These are phyloP conservation scores for Sesia apiformis DNA, from an alignment of 2,888 invertebrate genomes.

Conservation along the genomic window DNA sequence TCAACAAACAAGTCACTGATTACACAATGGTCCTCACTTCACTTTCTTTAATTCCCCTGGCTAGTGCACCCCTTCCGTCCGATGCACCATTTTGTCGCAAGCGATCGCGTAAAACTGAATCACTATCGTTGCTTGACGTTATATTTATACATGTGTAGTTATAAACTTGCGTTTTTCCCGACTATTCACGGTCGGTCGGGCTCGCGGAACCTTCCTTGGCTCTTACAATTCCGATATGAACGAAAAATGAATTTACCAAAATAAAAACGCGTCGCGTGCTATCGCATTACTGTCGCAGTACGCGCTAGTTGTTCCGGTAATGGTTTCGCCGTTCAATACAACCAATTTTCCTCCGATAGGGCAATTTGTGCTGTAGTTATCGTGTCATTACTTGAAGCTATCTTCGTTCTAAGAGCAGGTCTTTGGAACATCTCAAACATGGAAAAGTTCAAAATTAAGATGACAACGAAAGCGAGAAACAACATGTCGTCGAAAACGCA, in stretches of 20 bases:
- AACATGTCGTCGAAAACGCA: constrained; percentile 1
- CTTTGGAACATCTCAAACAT: constrained; percentile 15
- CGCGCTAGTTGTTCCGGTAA: constrained; percentile 58
- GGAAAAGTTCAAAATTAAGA: constrained; percentile 3
- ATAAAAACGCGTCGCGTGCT: constrained; percentile 37
- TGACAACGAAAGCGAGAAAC: constrained; percentile 9
- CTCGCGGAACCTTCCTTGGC: constrained; percentile 34
- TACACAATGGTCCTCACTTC: constrained; percentile 38
- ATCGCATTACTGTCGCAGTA: constrained; percentile 18
- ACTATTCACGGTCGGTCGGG: constrained; percentile 53
- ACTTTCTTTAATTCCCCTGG: constrained; percentile 34
- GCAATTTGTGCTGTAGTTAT: constrained; percentile 44
- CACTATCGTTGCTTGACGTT: constrained; percentile 49
- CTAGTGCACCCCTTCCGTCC: constrained; percentile 33
- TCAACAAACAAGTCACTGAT: constrained; percentile 26
- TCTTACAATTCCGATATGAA: constrained; percentile 49
- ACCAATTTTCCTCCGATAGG: constrained; percentile 34
- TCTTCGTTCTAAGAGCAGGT: constrained; percentile 32
- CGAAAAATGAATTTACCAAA: constrained; percentile 41
- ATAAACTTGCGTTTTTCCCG: constrained; percentile 66
- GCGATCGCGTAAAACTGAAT: constrained; percentile 70
- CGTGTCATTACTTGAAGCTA: constrained; percentile 28
- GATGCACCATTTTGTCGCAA: constrained; percentile 64
- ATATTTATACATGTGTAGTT: constrained; percentile 69
- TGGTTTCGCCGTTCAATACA: constrained; percentile 22